Evolutionary conservation across 2,113 vertebrate species (phyloP).

Genomic region (Psittacara wagleri): DNA sequence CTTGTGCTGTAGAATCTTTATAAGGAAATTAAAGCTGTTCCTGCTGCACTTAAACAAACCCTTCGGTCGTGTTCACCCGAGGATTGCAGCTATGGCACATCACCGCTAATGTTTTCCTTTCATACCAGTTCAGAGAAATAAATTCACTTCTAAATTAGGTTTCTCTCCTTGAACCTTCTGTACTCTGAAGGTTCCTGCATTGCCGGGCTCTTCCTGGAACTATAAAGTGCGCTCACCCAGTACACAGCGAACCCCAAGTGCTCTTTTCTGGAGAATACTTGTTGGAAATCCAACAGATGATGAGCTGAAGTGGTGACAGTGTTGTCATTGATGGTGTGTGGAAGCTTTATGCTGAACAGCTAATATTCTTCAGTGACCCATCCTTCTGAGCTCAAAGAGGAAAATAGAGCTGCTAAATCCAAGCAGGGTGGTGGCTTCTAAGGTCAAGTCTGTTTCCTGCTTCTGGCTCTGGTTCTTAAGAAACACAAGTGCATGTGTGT

Average conservation of each 20-base stretch:
- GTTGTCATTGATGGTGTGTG: not conserved
- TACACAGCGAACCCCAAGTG: accelerated
- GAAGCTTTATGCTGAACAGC: not conserved
- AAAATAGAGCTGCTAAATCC: not conserved
- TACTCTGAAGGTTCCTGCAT: not conserved
- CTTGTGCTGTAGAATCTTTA: slow-evolving; percentile 34
- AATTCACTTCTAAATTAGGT: not conserved
- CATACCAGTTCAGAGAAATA: slow-evolving; percentile 21
- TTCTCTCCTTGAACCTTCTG: slow-evolving; percentile 10
- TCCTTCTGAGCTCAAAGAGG: not conserved
- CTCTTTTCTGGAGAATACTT: not conserved
- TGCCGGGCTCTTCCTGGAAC: slow-evolving; percentile 32
- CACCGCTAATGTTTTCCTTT: not conserved
- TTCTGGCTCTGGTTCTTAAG: not conserved
- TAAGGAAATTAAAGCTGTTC: slow-evolving; percentile 52
- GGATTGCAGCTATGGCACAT: not conserved
- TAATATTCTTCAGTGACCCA: not conserved
- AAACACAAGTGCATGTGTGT: accelerated
- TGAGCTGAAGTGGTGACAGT: not conserved
- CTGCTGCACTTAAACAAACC: not conserved
- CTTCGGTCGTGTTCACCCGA: not conserved
- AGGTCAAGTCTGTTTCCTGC: not conserved
- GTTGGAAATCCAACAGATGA: not conserved
- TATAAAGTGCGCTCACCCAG: not conserved
- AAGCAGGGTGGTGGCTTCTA: not conserved